Evolutionary conservation across 2,888 invertebrate genomes (phyloP), one percentile per base, ranked within the genome.

Genomic region (Blera fallax): DNA sequence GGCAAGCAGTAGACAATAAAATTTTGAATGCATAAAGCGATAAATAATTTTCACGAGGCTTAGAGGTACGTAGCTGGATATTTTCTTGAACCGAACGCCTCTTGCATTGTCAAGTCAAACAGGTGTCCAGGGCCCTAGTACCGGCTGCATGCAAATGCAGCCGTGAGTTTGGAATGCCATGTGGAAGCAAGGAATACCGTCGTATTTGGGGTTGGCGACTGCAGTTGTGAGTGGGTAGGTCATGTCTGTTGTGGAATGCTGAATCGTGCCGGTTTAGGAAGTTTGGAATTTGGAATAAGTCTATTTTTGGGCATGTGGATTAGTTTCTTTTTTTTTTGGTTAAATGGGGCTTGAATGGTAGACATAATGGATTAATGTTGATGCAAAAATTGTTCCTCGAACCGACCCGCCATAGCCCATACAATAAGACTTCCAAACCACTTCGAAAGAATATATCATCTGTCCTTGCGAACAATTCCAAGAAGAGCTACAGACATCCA

Each of bases 11-110:
- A 27, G 56, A 76, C 65, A 76, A 76, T 73, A 73, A 73, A 73
- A 73, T 64, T 74, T 64, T 52, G 54, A 74, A 74, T 74, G 62
- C 73, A 74, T 64, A 29, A 21, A 62, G 16, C 54, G 48, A 56
- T 65, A 74, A 74, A 64, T 32, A 74, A 64, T 64, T 64, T 73
- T n/a, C 21, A 58, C 34, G 18, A 11, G 27, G 48, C 32, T 14
- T 14, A 32, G 29, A 45, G 14, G 40, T 14, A 10, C 16, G n/a
- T 67, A 32, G 69, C 8, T 14, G 32, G 34, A 65, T 65, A 32
- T 34, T 65, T 50, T 32, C 70, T 45, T 43, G n/a, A 43, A 11
- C 18, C n/a, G 69, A n/a, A 37, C 34, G 64, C 24, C 24, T 24
- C 43, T 27, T 45, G 50, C 50, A 67, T 56, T 43, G 45, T 18